Evolutionary conservation across 2,113 vertebrate species (phyloP).

Genomic region (Lagopus muta): DNA sequence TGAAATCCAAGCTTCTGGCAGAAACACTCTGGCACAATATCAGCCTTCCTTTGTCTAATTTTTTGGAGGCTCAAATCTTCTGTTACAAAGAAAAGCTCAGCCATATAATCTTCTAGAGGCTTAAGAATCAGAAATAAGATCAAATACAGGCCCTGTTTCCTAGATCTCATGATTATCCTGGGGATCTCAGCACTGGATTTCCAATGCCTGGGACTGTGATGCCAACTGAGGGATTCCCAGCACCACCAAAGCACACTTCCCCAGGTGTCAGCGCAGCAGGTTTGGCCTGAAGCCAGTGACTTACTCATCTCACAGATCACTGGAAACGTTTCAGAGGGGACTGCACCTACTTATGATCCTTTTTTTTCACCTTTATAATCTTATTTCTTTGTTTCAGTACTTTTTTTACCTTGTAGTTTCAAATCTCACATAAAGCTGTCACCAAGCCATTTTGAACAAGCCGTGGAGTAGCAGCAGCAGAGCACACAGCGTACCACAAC

Average conservation of each 20-base stretch:
- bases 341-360: background rate
- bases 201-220: background rate
- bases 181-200: background rate
- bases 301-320: background rate
- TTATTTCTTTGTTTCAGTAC: background rate
- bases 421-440: background rate
- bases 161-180: background rate
- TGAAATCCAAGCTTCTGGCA: background rate
- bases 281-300: background rate
- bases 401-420: background rate
- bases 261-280: background rate
- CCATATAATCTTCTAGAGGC: background rate
- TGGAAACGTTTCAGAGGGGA: background rate
- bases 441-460: background rate
- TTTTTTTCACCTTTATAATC: conserved; percentile 1
- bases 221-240: background rate
- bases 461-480: accelerated
- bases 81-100: conserved; percentile 7
- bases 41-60: conserved; percentile 12
- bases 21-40: background rate
- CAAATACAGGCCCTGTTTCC: background rate
- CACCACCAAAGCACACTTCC: background rate
- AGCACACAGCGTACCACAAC: accelerated
- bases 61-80: conserved; percentile 2
- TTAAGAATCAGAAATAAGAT: conserved; percentile 20